phyloP scores from a whole-genome alignment of 2,797 vertebrate genomes.

The Neoniphon sammara region DNA sequence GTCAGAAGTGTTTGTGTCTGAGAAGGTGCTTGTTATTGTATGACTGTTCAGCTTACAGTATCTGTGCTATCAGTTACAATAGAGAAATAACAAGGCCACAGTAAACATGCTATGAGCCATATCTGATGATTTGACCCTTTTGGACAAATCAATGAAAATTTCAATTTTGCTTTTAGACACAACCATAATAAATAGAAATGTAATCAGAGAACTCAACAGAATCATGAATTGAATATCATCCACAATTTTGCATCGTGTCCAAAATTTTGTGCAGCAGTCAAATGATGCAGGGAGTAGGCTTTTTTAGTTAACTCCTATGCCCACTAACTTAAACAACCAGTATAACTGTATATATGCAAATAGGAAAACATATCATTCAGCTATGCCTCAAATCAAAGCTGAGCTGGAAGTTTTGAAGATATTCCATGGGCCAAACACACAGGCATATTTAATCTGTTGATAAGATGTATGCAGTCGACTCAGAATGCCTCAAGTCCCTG shows the following conservation, averaged over 20 bases:
- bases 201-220: not conserved
- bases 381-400: constrained; percentile 42
- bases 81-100: too few species aligned
- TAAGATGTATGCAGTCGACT: constrained; percentile 41
- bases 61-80: too few species aligned
- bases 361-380: constrained; percentile 1
- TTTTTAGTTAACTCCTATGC: constrained; percentile 6
- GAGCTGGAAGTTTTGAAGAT: constrained; percentile 35
- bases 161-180: not conserved
- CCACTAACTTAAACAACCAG: not conserved
- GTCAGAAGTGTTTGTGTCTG: not conserved
- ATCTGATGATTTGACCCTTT: too few species aligned
- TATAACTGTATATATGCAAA: not conserved
- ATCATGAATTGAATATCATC: not conserved
- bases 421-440: constrained; percentile 16
- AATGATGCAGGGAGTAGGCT: not conserved
- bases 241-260: not conserved
- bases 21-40: not conserved
- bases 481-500: constrained; percentile 44
- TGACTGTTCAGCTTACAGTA: not conserved
- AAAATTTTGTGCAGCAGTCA: not conserved
- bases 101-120: too few species aligned
- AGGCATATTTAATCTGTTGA: constrained; percentile 31
- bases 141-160: too few species aligned
- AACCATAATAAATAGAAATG: not conserved